These are phyloP conservation scores for Diplodus puntazzo DNA, from an alignment of 2,797 vertebrate genomes.

Conservation along the genomic window DNA sequence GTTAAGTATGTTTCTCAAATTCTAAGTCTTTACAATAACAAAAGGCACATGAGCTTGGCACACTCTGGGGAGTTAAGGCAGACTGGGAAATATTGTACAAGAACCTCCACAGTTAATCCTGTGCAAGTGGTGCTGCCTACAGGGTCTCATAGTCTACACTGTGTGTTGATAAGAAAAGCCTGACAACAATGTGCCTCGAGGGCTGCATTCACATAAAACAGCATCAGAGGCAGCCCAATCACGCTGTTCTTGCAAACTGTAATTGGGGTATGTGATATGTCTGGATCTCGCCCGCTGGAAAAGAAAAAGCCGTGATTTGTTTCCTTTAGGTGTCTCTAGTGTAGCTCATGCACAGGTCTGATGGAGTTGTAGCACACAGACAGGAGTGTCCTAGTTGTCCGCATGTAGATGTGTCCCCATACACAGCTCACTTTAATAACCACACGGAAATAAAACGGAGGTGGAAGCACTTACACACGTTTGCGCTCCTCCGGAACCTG, in stretches of 20 bases:
- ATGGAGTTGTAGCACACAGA: slow-evolving; percentile 29
- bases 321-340: slow-evolving; percentile 16
- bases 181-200: slow-evolving; percentile 44
- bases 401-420: slow-evolving; percentile 8
- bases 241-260: slow-evolving; percentile 39
- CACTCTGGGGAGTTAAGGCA: slow-evolving; percentile 34
- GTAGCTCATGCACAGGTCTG: background rate
- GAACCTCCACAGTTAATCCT: slow-evolving; percentile 61
- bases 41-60: slow-evolving; percentile 4
- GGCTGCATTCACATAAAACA: slow-evolving; percentile 49
- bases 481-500: slow-evolving; percentile 14
- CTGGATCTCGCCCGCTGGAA: slow-evolving; percentile 17
- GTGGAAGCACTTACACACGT: slow-evolving; percentile 8
- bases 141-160: slow-evolving; percentile 41
- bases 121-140: slow-evolving; percentile 49
- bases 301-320: slow-evolving; percentile 39
- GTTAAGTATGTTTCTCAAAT: background rate
- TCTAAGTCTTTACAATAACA: background rate
- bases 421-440: slow-evolving; percentile 27
- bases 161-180: slow-evolving; percentile 64
- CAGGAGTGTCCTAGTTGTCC: background rate
- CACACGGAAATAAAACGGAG: slow-evolving; percentile 10
- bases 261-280: slow-evolving; percentile 62
- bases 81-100: slow-evolving; percentile 55
- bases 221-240: slow-evolving; percentile 47